Conservation (phyloP, 2,888 invertebrate genomes). For the Drosophila incognita region DNA sequence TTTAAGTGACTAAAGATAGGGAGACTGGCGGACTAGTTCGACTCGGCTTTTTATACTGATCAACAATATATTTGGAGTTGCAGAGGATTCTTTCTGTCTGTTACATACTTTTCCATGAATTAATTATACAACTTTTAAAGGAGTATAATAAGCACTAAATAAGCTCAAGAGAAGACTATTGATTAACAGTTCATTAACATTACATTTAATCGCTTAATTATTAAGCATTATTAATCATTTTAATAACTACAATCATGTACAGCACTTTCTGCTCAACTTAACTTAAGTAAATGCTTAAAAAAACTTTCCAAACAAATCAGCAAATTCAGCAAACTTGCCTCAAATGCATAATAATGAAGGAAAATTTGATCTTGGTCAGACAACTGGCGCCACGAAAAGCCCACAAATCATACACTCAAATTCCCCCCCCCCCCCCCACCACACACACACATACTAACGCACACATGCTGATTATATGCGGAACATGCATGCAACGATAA, state of each 20-base stretch:
- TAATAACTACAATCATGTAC: not conserved
- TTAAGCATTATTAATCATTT: not conserved
- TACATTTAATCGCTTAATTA: not conserved
- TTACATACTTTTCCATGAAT: not conserved
- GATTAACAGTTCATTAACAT: not conserved
- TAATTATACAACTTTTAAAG: not conserved
- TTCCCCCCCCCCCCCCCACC: not conserved
- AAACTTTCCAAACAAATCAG: constrained; percentile 8
- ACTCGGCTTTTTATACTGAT: not conserved
- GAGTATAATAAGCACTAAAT: too few species aligned
- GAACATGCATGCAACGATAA: constrained; percentile 66
- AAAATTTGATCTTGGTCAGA: constrained; percentile 34
- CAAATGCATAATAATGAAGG: constrained; percentile 37
- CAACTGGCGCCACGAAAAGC: constrained; percentile 54
- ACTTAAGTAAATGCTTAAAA: not conserved
- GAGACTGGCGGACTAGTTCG: not conserved
- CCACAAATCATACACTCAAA: constrained; percentile 49
- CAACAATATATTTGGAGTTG: not conserved
- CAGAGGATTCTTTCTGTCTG: not conserved
- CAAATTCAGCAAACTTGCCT: constrained; percentile 10
- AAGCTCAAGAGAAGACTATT: not conserved
- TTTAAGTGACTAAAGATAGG: not conserved
- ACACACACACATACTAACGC: constrained; percentile 17
- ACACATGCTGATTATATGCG: constrained; percentile 43
- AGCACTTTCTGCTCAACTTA: not conserved